These are phyloP conservation scores for Pipa parva DNA, from an alignment of 2,113 vertebrate species.

Conservation along the genomic window DNA sequence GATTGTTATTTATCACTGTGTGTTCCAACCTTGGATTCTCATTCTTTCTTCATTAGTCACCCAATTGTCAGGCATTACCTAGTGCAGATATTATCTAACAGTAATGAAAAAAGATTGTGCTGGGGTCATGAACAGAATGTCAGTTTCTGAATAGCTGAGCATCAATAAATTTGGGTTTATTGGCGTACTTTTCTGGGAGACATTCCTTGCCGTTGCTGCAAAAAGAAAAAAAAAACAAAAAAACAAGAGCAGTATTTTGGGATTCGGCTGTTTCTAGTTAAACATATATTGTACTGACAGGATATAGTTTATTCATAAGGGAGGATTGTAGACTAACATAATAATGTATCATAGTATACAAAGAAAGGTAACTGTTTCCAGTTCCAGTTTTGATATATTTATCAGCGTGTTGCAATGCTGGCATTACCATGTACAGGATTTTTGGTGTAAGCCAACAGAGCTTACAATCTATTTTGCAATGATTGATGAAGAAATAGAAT, in stretches of 20 bases:
- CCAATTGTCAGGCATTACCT: constrained; percentile 28
- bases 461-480: no score
- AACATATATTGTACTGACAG: background rate
- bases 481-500: no score
- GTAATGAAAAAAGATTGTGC: constrained; percentile 25
- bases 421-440: no score
- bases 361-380: no score
- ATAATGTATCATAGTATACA: no score
- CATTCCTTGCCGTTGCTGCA: background rate
- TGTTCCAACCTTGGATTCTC: constrained; percentile 25
- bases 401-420: no score
- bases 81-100: constrained; percentile 35
- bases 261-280: background rate
- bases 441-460: no score
- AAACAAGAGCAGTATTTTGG: background rate
- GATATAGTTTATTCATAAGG: background rate
- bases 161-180: constrained; percentile 1
- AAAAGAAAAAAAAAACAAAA: no score
- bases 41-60: constrained; percentile 36
- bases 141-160: background rate
- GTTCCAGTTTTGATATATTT: no score
- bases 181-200: background rate
- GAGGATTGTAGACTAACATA: background rate
- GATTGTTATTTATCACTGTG: constrained; percentile 29
- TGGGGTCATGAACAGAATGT: constrained; percentile 19